A percentile compares a stretch with the other conserved stretches of the same genome.
Evolutionary conservation across 1,140 invertebrate species (phyloP).

Genomic region (Homalodisca vitripennis): DNA sequence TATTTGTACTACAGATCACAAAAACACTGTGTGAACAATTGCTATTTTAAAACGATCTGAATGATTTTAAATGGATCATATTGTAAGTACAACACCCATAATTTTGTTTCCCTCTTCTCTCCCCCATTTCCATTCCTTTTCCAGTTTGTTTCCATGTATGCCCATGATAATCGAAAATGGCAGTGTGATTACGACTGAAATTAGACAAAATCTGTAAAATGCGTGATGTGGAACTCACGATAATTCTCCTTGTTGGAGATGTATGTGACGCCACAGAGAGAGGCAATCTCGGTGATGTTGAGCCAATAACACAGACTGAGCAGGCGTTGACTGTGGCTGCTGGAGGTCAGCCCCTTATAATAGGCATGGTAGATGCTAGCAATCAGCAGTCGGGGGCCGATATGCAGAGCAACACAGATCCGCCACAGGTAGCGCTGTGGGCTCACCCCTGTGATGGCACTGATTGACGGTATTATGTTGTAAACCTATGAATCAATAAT

Average conservation of each 20-base stretch:
- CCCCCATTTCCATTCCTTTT: no score
- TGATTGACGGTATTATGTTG: constrained; percentile 89
- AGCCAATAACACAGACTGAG: constrained; percentile 78
- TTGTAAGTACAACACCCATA: no score
- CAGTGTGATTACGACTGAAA: no score
- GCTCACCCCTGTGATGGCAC: constrained; percentile 86
- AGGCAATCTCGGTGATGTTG: constrained; percentile 79
- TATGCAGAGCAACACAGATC: constrained; percentile 84
- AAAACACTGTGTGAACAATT: no score
- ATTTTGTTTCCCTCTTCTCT: no score
- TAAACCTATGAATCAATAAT: no score
- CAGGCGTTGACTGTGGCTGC: constrained; percentile 50
- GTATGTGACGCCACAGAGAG: constrained; percentile 85
- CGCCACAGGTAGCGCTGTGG: constrained; percentile 92
- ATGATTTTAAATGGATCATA: no score
- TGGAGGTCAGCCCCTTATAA: constrained; percentile 53
- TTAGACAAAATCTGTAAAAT: no score
- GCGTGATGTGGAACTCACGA: constrained; percentile 84
- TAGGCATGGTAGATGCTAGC: constrained; percentile 81
- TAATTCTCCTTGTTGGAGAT: constrained; percentile 94
- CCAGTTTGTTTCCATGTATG: no score
- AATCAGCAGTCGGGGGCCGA: constrained; percentile 82
- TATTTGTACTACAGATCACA: no score
- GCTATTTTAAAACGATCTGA: no score
- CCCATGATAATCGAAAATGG: no score